phyloP scores from a whole-genome alignment of 2,888 invertebrate species.

The Cephus nigrinus region DNA sequence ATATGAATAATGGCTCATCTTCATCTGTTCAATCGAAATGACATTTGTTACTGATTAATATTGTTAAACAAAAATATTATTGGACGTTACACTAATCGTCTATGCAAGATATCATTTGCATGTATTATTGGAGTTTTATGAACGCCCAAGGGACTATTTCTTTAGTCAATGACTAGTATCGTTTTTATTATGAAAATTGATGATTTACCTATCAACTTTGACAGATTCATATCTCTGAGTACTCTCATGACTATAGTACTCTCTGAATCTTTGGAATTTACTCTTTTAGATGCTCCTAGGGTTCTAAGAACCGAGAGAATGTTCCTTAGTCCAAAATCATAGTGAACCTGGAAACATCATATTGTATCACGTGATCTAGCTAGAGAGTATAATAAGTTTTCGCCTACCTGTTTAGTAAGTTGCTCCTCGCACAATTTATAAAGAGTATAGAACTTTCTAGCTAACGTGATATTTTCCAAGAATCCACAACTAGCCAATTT shows the following conservation, averaged over 20 bases:
- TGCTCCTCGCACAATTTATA: conserved; percentile 98
- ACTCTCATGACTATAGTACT: conserved; percentile 97
- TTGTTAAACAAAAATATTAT: not conserved
- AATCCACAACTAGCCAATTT: conserved; percentile 97
- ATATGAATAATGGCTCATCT: conserved; percentile 97
- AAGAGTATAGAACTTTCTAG: conserved; percentile 95
- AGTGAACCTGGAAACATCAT: conserved; percentile 80
- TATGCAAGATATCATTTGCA: not conserved
- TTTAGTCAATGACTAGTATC: not conserved
- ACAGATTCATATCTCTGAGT: conserved; percentile 96
- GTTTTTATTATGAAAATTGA: not conserved
- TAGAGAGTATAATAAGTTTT: not conserved
- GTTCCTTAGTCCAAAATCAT: conserved; percentile 95
- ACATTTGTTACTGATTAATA: not conserved
- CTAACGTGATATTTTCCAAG: conserved; percentile 92
- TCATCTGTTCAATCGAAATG: conserved; percentile 74
- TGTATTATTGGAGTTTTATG: not conserved
- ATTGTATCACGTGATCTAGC: not conserved
- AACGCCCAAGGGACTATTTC: not conserved
- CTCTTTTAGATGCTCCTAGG: conserved; percentile 90
- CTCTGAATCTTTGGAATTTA: conserved; percentile 92
- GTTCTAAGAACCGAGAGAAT: conserved; percentile 94
- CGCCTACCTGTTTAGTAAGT: conserved; percentile 87
- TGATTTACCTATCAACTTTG: conserved; percentile 81
- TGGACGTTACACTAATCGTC: not conserved